Base-by-base conservation (phyloP, 2,797 vertebrate species). In the Adrianichthys oophorus region DNA sequence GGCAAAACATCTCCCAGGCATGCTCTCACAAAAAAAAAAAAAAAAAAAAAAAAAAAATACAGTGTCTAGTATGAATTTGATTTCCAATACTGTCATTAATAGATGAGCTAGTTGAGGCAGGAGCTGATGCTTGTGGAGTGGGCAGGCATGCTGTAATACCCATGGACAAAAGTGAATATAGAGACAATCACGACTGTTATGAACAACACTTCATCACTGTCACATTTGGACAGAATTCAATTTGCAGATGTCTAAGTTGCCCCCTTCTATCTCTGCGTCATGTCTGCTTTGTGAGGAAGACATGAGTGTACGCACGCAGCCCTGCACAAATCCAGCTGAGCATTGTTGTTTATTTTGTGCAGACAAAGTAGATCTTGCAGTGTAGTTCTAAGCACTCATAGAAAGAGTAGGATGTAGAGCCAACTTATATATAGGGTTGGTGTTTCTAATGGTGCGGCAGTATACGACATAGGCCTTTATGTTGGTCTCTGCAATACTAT, bases 141-240 rank as follows among this genome's bases (percentile, higher is more conserved):
- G 81, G 85, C 76, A 87, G 87, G 89, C 74, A 72, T 58, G 80
- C 73, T 83, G 85, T 91, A 91, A 90, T 90, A 85, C 87, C 83
- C 82, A 59, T n/a, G 78, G 90, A 91, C 89, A 92, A 90, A 81
- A 90, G 87, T 89, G 90, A 86, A 87, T 90, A 94, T 94, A 92
- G 92, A 93, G 94, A 93, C 90, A 92, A 91, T 88, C 94, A 93
- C 87, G 76, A 90, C 91, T 91, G 90, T 92, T 92, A 91, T 90
- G 92, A 93, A 93, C 94, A 95, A 92, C 93, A 94, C 92, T 92
- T 94, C 91, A 95, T 94, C 92, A 92, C 90, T 94, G 93, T 92
- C 92, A 92, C 82, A 86, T 92, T 87, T 87, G 89, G 90, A 88
- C 94, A 91, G 92, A 95, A 95, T 92, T 94, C 88, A 90, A 93